These are phyloP conservation scores for Lomographa bimaculata DNA, from an alignment of 2,888 invertebrate species.

Conservation along the genomic window DNA sequence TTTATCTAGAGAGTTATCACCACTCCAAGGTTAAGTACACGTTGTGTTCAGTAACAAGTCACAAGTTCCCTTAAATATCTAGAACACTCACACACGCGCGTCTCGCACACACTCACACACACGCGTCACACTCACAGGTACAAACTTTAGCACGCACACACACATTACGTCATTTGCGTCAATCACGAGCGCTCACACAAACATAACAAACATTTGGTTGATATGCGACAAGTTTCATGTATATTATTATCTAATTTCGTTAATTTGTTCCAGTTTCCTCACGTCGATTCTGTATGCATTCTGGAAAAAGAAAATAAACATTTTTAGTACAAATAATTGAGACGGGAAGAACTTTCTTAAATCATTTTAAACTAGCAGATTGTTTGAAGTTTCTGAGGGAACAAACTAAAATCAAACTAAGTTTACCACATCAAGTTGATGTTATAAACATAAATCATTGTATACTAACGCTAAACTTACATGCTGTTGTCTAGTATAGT, in stretches of 20 bases:
- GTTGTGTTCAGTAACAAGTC: conserved; percentile 13
- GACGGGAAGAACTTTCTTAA: too few relatives aligned
- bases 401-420: too few relatives aligned
- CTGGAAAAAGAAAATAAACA: too few relatives aligned
- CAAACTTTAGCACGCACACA: conserved; percentile 30
- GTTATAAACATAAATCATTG: too few relatives aligned
- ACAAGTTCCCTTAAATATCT: too few relatives aligned
- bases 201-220: conserved; percentile 41
- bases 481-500: too few relatives aligned
- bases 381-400: too few relatives aligned
- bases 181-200: conserved; percentile 20
- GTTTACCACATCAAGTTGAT: too few relatives aligned
- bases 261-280: conserved; percentile 37
- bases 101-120: conserved; percentile 30
- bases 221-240: conserved; percentile 42
- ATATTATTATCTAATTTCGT: conserved; percentile 30
- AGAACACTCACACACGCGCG: too few relatives aligned
- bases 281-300: neutral
- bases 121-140: conserved; percentile 28
- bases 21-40: conserved; percentile 33
- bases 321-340: too few relatives aligned
- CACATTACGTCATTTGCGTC: conserved; percentile 17
- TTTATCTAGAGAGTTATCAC: conserved; percentile 32
- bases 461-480: too few relatives aligned
- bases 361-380: too few relatives aligned